Evolutionary conservation across 2,797 vertebrate genomes (phyloP).

Genomic region (Denticeps clupeoides): DNA sequence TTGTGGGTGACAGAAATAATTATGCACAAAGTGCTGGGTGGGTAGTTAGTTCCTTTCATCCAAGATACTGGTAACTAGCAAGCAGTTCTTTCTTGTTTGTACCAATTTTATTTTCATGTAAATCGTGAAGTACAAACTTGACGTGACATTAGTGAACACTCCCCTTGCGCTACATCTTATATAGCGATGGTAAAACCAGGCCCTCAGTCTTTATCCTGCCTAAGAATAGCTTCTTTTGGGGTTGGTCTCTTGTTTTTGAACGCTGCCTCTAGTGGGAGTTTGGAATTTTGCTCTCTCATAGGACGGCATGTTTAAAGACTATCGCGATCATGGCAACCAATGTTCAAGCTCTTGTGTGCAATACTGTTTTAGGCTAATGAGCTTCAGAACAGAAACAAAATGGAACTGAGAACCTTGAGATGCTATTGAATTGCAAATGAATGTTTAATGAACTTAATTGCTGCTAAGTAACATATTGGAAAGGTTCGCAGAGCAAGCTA

Average conservation of each 20-base stretch:
- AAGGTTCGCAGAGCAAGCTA: slow-evolving; percentile 47
- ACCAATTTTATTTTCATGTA: no score
- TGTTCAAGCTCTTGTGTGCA: slow-evolving; percentile 38
- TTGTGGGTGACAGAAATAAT: no score
- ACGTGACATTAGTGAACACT: neutral
- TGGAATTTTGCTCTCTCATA: neutral
- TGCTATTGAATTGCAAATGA: slow-evolving; percentile 33
- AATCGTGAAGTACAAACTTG: no score
- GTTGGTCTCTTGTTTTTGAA: slow-evolving; percentile 17
- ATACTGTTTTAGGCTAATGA: slow-evolving; percentile 29
- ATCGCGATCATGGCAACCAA: slow-evolving; percentile 28
- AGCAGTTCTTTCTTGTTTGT: no score
- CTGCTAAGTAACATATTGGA: slow-evolving; percentile 67
- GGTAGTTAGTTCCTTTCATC: no score
- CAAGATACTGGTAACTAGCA: no score
- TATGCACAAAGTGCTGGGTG: no score
- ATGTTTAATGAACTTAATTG: slow-evolving; percentile 59
- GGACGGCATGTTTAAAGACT: slow-evolving; percentile 7
- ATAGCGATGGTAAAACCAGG: slow-evolving; percentile 24
- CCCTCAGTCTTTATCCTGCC: slow-evolving; percentile 34
- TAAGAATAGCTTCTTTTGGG: slow-evolving; percentile 34
- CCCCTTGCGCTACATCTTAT: slow-evolving; percentile 2
- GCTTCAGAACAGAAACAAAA: slow-evolving; percentile 14
- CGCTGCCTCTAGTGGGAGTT: slow-evolving; percentile 6
- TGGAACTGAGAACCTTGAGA: slow-evolving; percentile 34